Evolutionary conservation across 2,888 invertebrate genomes (phyloP).

Genomic region (Cheilosia soror): DNA sequence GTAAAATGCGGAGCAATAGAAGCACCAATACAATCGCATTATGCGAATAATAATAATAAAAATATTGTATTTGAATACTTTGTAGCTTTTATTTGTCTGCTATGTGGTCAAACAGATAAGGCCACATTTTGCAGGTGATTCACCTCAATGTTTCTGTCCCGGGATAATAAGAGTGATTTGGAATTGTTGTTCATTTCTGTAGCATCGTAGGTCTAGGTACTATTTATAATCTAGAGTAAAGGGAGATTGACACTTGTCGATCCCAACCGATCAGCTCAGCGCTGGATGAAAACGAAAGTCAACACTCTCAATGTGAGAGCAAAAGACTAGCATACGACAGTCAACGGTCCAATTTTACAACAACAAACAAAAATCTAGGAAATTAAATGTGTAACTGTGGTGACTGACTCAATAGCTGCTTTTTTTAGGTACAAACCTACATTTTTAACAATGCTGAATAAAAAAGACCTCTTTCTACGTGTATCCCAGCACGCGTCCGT

Average conservation of each 20-base stretch:
- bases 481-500: too few relatives aligned
- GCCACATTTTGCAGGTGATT: constrained; percentile 54
- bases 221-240: constrained; percentile 9
- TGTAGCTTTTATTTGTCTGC: constrained; percentile 11
- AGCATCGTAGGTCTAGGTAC: neutral
- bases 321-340: neutral
- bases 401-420: too few relatives aligned
- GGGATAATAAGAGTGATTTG: constrained; percentile 15
- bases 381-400: too few relatives aligned
- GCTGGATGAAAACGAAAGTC: constrained; percentile 1
- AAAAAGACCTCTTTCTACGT: too few relatives aligned
- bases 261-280: neutral
- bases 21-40: neutral
- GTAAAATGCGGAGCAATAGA: constrained; percentile 9
- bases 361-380: neutral
- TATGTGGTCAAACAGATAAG: constrained; percentile 45
- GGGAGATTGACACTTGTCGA: constrained; percentile 13
- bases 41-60: neutral
- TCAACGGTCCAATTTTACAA: constrained; percentile 21
- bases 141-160: constrained; percentile 59
- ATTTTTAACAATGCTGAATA: too few relatives aligned
- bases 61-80: neutral
- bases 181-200: neutral
- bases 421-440: too few relatives aligned
- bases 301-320: constrained; percentile 1